Evolutionary conservation across 2,797 vertebrate genomes (phyloP), one percentile per base, ranked within the genome.

Genomic region (Columba guinea): DNA sequence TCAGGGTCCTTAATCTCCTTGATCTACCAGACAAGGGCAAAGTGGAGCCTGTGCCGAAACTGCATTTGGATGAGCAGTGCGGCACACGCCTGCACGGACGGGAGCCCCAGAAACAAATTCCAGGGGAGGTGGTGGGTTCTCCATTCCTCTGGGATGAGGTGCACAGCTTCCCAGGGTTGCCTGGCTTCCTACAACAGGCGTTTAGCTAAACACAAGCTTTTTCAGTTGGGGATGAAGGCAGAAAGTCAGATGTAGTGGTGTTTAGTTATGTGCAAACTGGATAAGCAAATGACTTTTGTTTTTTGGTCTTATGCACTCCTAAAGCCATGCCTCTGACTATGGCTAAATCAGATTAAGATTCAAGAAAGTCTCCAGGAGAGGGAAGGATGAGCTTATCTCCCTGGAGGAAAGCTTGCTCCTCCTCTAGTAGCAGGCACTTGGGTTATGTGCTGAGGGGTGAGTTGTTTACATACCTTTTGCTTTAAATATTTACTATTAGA

Each of bases 401-500:
- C 67, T 1, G 2, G 34, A 49, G 83, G 34, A 75, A 79, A 63
- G 48, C 35, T 87, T 52, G 24, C 7, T 75, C 10, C 68, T 88
- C 37, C 21, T 48, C 52, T 59, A 3, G 16, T 4, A 46, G 78
- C 71, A 87, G 71, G 78, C 22, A 0, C 56, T 52, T 65, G 63
- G 67, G 49, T 26, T 87, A 12, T 56, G 71, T 84, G 41, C 60
- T 56, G 6, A 30, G 62, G 55, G n/a, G 69, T 39, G 62, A 84
- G 90, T 48, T 94, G 86, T 92, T 97, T 95, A 74, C 92, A 88
- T 89, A 82, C 90, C 92, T 96, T 90, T 46, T 90, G 64, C 84
- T 89, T 95, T 35, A 93, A 89, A 70, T 89, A 83, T 87, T 85
- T 90, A 74, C 75, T 92, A 34, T 49, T 49, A 79, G 64, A 80